These are phyloP conservation scores for Achatina immaculata DNA, from an alignment of 1,140 invertebrate species.

Conservation along the genomic window DNA sequence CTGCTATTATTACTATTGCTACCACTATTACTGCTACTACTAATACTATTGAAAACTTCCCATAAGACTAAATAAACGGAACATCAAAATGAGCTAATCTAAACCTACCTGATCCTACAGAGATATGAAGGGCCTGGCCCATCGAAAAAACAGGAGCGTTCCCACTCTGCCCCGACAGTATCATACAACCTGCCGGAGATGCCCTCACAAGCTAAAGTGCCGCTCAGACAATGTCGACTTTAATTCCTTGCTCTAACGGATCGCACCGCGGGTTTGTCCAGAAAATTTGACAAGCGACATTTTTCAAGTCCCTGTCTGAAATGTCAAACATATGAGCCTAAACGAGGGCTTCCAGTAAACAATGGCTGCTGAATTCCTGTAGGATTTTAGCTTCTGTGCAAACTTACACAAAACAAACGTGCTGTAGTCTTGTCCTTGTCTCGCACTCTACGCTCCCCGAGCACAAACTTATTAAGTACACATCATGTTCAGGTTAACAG, in stretches of 20 bases:
- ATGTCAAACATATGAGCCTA: conserved; percentile 17
- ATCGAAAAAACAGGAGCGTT: neutral
- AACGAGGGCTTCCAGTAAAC: neutral
- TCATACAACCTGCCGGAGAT: neutral
- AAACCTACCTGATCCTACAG: neutral
- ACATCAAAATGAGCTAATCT: too few relatives aligned
- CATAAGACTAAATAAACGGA: too few relatives aligned
- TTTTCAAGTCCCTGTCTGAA: conserved; percentile 8
- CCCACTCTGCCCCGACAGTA: neutral
- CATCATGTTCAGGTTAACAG: neutral
- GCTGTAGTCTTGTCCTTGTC: neutral
- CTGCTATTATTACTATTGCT: too few relatives aligned
- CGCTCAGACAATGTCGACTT: conserved; percentile 1
- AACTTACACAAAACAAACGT: neutral
- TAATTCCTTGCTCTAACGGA: conserved; percentile 2
- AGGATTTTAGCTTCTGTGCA: neutral
- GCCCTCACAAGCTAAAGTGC: neutral
- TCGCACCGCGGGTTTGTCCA: neutral
- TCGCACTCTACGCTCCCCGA: neutral
- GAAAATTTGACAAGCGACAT: conserved; percentile 2
- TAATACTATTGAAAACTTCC: too few relatives aligned
- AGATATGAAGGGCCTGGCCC: neutral
- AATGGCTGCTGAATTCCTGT: neutral
- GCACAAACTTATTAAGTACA: neutral
- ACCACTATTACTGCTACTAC: too few relatives aligned